Percentiles rank a stretch among this genome's conserved stretches.
These are phyloP conservation scores for Calycopis cecrops DNA, from an alignment of 1,140 invertebrate genomes.

Conservation along the genomic window DNA sequence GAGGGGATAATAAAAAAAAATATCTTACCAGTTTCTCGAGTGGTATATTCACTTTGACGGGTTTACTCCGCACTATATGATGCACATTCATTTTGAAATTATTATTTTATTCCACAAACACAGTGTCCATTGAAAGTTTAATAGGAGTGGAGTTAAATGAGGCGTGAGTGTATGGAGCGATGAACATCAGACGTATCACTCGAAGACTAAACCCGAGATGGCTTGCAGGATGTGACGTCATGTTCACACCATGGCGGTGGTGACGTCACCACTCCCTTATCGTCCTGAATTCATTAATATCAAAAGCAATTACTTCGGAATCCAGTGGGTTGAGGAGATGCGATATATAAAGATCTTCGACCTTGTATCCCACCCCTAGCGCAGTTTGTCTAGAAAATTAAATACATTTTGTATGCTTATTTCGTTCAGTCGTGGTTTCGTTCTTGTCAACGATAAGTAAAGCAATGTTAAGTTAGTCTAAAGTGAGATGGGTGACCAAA, in stretches of 20 bases:
- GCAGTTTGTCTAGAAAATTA: no score
- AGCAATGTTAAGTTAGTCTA: no score
- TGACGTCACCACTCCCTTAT: slow-evolving; percentile 45
- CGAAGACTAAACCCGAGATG: slow-evolving; percentile 43
- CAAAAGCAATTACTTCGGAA: no score
- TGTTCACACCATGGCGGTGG: slow-evolving; percentile 41
- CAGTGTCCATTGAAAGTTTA: background rate
- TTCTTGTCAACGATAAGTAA: no score
- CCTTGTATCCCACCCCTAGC: no score
- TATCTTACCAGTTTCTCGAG: slow-evolving; percentile 49
- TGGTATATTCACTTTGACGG: slow-evolving; percentile 39
- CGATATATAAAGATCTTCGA: slow-evolving; percentile 18
- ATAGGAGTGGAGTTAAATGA: no score
- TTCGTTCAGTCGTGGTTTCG: no score
- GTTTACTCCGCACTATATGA: slow-evolving; percentile 44
- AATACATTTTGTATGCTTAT: no score
- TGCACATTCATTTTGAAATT: slow-evolving; percentile 52
- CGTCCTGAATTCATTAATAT: slow-evolving; percentile 26
- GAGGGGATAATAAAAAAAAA: no score
- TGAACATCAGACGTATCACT: slow-evolving; percentile 45
- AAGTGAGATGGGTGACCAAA: no score
- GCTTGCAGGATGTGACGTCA: slow-evolving; percentile 50
- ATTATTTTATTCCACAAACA: background rate
- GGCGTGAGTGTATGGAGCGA: slow-evolving; percentile 14
- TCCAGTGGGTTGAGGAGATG: slow-evolving; percentile 9